A percentile compares a stretch with the other conserved stretches of the same genome.
These are phyloP conservation scores for Phenacoccus solenopsis DNA, from an alignment of 1,140 invertebrate genomes.

Conservation along the genomic window DNA sequence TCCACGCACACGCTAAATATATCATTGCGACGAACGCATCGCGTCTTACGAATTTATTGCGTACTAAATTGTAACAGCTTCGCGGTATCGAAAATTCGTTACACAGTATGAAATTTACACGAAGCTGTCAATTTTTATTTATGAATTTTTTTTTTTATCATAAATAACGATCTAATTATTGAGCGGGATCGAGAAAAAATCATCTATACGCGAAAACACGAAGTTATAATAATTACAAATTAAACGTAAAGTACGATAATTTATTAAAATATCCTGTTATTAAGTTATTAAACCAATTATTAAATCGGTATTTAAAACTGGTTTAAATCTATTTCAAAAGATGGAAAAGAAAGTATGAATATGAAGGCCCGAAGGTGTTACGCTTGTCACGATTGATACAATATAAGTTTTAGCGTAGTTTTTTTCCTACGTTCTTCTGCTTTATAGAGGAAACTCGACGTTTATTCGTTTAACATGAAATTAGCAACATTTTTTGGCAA, in stretches of 20 bases:
- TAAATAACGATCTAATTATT: background rate
- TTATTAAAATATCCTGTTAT: conserved; percentile 13
- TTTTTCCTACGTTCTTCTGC: background rate
- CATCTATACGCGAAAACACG: background rate
- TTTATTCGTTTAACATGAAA: too few species aligned
- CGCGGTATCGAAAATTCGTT: background rate
- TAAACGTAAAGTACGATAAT: conserved; percentile 5
- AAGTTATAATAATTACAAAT: background rate
- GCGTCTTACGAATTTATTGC: background rate
- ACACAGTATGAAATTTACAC: background rate
- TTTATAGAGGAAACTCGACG: background rate
- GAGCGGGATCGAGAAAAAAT: background rate
- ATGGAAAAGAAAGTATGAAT: conserved; percentile 5
- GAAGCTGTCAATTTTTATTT: background rate
- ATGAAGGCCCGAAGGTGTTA: background rate
- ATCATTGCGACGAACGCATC: background rate
- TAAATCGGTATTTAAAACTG: conserved; percentile 16
- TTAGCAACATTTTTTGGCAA: too few species aligned
- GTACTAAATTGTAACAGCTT: background rate
- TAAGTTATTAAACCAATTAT: conserved; percentile 17
- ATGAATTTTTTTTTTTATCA: background rate
- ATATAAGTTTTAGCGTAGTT: background rate
- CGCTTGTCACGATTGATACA: conserved; percentile 10
- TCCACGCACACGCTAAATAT: background rate
- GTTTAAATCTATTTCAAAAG: conserved; percentile 13